Evolutionary conservation across 2,797 vertebrate species (phyloP), one percentile per base, ranked within the genome.

Genomic region (Rousettus madagascariensis): DNA sequence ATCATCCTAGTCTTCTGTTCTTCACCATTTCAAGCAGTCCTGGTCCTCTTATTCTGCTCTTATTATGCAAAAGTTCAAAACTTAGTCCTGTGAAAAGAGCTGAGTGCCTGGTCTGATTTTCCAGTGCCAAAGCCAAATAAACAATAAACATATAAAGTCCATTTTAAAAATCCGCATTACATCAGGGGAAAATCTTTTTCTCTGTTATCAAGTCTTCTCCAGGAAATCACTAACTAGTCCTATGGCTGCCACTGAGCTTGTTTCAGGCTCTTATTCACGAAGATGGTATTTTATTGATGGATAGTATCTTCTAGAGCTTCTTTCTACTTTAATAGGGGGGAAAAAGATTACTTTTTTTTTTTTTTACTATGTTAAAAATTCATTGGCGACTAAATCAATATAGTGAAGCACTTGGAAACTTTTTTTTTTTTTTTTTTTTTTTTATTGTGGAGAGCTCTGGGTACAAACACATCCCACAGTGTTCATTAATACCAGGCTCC

Each of bases 351-450:
- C 6, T 16, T 51, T 24, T 80, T 90, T 66, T 22, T 86, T 96
- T 90, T 66, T 24, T 19, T 86, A 95, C 53, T n/a, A 53, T 43
- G 28, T 85, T 90, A 87, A 85, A 68, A 68, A 57, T 94, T 72
- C 41, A 38, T 7, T 41, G 2, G 1, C 69, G 59, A 38, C 86
- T 79, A 28, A 84, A 36, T 74, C 22, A 63, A 43, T 86, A 46
- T 6, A 57, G 59, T 28, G 68, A 91, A 89, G 74, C 26, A 19
- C 69, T 82, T 85, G 46, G 80, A 90, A n/a, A n/a, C n/a, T n/a
- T n/a, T n/a, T n/a, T n/a, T n/a, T n/a, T n/a, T n/a, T n/a, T n/a
- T n/a, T n/a, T n/a, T n/a, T n/a, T n/a, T 72, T 78, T 95, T 95
- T 90, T 71, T 61, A 4, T 92, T 86, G 33, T 84, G 84, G 68